These are phyloP conservation scores for Alces alces DNA, from an alignment of 2,113 vertebrate species.

Conservation along the genomic window DNA sequence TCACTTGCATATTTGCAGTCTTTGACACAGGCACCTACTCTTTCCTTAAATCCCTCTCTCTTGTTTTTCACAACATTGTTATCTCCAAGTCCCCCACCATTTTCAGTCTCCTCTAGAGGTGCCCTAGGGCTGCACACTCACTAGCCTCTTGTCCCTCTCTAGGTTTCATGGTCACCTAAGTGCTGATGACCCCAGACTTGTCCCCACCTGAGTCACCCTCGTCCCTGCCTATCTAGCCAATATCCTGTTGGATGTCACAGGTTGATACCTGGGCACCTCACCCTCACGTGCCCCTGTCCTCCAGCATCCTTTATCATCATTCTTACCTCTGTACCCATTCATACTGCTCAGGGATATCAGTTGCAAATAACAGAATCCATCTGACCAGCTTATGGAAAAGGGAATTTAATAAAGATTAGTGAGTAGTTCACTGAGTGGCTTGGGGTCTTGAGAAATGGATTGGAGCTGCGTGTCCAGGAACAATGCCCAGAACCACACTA, in stretches of 20 bases:
- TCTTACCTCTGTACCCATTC: not conserved
- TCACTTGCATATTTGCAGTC: not conserved
- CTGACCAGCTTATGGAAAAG: not conserved
- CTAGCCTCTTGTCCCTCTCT: not conserved
- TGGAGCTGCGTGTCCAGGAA: not conserved
- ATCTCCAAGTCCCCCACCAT: not conserved
- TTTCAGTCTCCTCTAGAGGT: not conserved
- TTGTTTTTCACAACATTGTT: not conserved
- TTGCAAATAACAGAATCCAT: not conserved
- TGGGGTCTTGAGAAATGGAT: conserved; percentile 8
- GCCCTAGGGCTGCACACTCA: not conserved
- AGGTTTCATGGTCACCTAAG: not conserved
- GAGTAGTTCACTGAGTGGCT: not conserved
- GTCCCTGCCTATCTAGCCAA: not conserved
- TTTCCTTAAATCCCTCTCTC: not conserved
- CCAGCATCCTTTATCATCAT: not conserved
- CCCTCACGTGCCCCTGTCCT: rapidly evolving
- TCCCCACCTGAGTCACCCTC: not conserved
- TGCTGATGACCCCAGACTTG: not conserved
- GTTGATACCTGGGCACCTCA: not conserved
- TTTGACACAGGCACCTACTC: not conserved
- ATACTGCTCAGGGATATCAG: not conserved
- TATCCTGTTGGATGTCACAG: not conserved
- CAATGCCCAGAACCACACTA: not conserved
- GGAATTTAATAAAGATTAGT: not conserved